Evolutionary conservation across 2,113 vertebrate genomes (phyloP), one percentile per base, ranked within the genome.

Genomic region (Rana temporaria): DNA sequence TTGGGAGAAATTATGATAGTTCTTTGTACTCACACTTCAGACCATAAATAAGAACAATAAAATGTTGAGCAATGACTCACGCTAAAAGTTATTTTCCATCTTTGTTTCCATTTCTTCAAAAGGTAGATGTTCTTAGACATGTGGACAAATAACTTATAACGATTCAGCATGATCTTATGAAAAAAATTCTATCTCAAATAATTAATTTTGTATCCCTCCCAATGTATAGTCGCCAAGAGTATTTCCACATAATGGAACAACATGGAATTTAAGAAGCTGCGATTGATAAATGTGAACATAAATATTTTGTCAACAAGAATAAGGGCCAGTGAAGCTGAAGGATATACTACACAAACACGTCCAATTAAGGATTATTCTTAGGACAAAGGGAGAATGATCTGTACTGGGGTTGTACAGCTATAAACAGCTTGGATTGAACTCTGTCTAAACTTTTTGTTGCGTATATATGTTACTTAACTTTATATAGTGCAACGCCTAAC

Each of bases 261-360:
- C 30, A 69, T 79, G 77, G 32, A 79, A 79, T 79, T 34, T 67
- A 79, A 79, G 64, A 79, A 69, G 65, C 65, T 69, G 77, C 9
- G 22, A 57, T 8, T 20, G 71, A 74, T 38, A 74, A 74, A 24
- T 18, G 16, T 24, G 24, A 24, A 24, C 60, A 63, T 20, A 63
- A 63, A 63, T 24, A n/a, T 67, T 19, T 53, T 30, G 52, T 56
- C 69, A 72, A 72, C 69, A 72, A 71, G 53, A 56, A 56, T 53
- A 72, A 32, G 32, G 20, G 57, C 56, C 32, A 75, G 22, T 59
- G 42, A 62, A 60, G 22, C 26, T 62, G 26, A 73, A 59, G 48
- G 17, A 17, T 63, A 8, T 56, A 17, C 19, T 11, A 18, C 20
- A 26, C 26, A 24, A 24, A 63, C 59, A 70, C 16, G 42, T 24